Evolutionary conservation across 2,797 vertebrate genomes (phyloP), one percentile per base, ranked within the genome.

Genomic region (Hemibagrus guttatus): DNA sequence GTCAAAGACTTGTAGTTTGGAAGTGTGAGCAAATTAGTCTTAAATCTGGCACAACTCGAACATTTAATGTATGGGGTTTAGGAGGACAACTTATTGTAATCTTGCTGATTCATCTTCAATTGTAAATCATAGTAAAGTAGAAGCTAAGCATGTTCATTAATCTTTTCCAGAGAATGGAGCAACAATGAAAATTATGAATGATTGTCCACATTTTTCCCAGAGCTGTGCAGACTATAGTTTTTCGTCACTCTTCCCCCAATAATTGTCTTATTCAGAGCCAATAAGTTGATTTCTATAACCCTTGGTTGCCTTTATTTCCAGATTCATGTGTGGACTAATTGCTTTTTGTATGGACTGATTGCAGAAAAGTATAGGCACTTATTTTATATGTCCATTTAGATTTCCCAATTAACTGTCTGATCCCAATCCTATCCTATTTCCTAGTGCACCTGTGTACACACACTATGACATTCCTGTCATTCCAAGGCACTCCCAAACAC

Each of bases 371-470:
- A 79, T 80, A 88, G 81, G 31, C 83, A 84, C 81, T 69, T 66
- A 81, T 87, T 87, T 88, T 86, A 81, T 66, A 84, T 61, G 28
- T 52, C 56, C 42, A 85, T 82, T 63, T 84, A 39, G 61, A 66
- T 85, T 89, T 88, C 74, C 84, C 85, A 87, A 89, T 89, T 88
- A 87, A 76, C 71, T 52, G 28, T 83, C 75, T 66, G 84, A 89
- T 90, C 84, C 87, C 86, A 87, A 83, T 91, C 81, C 84, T 78
- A 79, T 71, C 56, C 71, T 74, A 56, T 86, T 82, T 87, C 85
- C 84, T 75, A 74, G 85, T 26, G 85, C 88, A 91, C 89, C 89
- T 90, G 84, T 86, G 84, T 86, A 88, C 81, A 90, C 88, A 90
- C 42, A 69, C 52, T 68, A 49, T 87, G 66, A 39, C 76, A 89